Conservation (phyloP, 2,888 invertebrate species). For the Chrysina gloriosa region DNA sequence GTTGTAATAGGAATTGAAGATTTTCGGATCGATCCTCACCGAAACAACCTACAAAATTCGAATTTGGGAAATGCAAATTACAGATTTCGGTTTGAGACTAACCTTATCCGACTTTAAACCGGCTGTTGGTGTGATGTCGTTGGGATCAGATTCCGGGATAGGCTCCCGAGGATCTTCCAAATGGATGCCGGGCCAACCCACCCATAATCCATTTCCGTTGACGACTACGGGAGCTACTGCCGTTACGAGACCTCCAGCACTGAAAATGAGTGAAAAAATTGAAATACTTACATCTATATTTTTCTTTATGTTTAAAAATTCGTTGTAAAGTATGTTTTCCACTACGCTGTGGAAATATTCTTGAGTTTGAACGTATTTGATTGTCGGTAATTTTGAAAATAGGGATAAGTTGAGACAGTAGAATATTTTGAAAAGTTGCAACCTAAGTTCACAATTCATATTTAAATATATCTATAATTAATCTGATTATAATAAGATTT, state of each 20-base stretch:
- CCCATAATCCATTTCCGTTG: conserved; percentile 86
- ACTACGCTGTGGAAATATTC: too few relatives aligned
- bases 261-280: conserved; percentile 62
- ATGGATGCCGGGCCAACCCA: conserved; percentile 92
- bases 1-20: conserved; percentile 91
- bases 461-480: too few relatives aligned
- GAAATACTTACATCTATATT: too few relatives aligned
- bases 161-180: conserved; percentile 79
- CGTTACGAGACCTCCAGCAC: conserved; percentile 91
- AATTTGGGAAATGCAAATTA: too few relatives aligned
- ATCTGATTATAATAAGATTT: too few relatives aligned
- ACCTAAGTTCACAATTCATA: too few relatives aligned
- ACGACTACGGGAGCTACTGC: conserved; percentile 92
- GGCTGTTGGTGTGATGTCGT: conserved; percentile 87
- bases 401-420: too few relatives aligned
- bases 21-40: conserved; percentile 78
- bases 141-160: conserved; percentile 89
- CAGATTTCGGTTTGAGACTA: conserved; percentile 33
- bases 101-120: conserved; percentile 87
- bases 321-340: too few relatives aligned
- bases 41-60: conserved; percentile 79
- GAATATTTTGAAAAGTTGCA: too few relatives aligned
- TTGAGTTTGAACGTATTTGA: too few relatives aligned
- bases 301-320: too few relatives aligned
- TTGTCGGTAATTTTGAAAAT: too few relatives aligned